Evolutionary conservation across 2,797 vertebrate genomes (phyloP).

Genomic region (Rhodeus uyekii): DNA sequence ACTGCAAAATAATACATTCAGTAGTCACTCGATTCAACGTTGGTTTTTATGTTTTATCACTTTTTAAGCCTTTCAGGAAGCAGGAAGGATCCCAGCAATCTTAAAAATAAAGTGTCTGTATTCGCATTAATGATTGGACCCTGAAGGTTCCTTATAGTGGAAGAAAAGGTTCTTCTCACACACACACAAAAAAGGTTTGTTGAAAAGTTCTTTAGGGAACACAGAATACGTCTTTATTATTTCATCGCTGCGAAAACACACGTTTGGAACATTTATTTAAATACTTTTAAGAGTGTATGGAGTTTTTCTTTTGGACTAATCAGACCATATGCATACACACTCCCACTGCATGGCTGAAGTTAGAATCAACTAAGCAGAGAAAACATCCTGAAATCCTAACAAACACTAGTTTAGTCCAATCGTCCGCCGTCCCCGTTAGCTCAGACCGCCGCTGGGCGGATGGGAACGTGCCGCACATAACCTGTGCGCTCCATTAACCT

Average conservation of each 20-base stretch:
- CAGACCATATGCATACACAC: neutral
- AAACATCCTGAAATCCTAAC: neutral
- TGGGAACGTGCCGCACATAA: neutral
- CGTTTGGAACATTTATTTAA: neutral
- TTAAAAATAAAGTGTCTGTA: neutral
- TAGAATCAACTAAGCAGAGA: neutral
- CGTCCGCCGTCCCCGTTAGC: neutral
- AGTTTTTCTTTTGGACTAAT: neutral
- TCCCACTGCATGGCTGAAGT: neutral
- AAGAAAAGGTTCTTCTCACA: neutral
- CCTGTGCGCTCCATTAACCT: constrained; percentile 32
- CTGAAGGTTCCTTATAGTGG: neutral
- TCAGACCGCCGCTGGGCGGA: constrained; percentile 2
- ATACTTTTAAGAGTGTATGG: neutral
- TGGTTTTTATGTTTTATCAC: neutral
- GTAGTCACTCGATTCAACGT: neutral
- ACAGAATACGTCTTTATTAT: neutral
- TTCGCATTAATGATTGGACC: neutral
- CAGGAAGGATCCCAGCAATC: neutral
- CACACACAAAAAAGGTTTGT: neutral
- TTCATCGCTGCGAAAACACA: neutral
- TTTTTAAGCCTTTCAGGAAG: neutral
- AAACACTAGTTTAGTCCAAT: constrained; percentile 6
- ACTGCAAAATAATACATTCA: neutral
- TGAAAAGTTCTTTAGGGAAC: neutral